phyloP scores from a whole-genome alignment of 2,797 vertebrate species.

The Sternotherus odoratus region DNA sequence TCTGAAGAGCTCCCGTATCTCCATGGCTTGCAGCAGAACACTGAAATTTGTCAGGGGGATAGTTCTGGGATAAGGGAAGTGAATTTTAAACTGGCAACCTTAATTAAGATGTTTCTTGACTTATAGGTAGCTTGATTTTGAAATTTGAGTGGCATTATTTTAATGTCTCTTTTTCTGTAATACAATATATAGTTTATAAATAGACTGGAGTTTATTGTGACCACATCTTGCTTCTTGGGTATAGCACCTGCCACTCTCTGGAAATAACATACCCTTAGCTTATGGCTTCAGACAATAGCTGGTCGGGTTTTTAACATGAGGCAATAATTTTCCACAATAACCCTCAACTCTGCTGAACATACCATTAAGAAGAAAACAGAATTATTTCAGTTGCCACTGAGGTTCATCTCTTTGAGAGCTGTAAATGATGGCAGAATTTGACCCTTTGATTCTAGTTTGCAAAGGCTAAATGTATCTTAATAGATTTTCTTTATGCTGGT shows the following conservation, averaged over 20 bases:
- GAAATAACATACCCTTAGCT: neutral
- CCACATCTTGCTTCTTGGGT: neutral
- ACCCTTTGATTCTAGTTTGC: neutral
- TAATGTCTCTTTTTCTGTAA: neutral
- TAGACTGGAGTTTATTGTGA: neutral
- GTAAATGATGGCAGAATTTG: neutral
- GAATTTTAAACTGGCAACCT: neutral
- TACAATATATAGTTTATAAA: neutral
- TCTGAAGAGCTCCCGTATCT: neutral
- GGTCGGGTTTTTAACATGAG: neutral
- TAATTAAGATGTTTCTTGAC: neutral
- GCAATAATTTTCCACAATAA: conserved; percentile 1
- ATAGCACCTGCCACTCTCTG: neutral
- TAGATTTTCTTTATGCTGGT: neutral
- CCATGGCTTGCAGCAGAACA: neutral
- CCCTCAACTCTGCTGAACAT: neutral
- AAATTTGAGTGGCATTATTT: neutral
- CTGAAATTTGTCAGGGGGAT: neutral
- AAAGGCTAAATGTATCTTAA: neutral
- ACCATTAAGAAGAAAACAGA: neutral
- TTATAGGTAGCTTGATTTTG: neutral
- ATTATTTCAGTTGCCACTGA: neutral
- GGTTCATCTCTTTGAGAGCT: neutral
- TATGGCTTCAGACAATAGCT: conserved; percentile 14
- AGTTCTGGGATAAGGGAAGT: neutral